Evolutionary conservation across 2,113 vertebrate species (phyloP), one percentile per base, ranked within the genome.

Genomic region (Diadophis punctatus): DNA sequence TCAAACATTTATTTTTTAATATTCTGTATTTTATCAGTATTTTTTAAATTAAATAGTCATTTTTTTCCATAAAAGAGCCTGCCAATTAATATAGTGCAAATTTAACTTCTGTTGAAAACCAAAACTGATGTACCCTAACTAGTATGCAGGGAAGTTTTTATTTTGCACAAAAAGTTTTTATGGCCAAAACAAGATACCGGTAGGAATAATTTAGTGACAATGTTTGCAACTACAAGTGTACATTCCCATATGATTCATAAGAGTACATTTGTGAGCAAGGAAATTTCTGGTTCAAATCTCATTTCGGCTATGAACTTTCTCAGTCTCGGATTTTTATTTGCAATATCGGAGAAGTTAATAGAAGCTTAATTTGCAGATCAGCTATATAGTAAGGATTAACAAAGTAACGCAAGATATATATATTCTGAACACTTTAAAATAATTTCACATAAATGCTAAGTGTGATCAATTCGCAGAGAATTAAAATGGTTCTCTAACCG

Each of bases 401-500:
- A 39, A 89, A 6, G 12, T 16, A 60, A 89, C 39, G 86, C 30
- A 86, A 86, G n/a, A 12, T 80, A 34, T 80, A 80, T 39, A 30
- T 27, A 43, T 46, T 87, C 56, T 51, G 25, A 20, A 68, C 46
- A 49, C 30, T 85, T 22, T 49, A 89, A 89, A 39, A 39, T n/a
- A 14, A 27, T 6, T 85, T 30, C 51, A 6, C 23, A 49, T 51
- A 39, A 89, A 86, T 85, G 46, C 55, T 43, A 92, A 63, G 9
- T 53, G 16, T 23, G 27, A 43, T 60, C 34, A 30, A 27, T 30
- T 22, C 52, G 1, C 80, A 48, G 56, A 91, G 87, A 58, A 84
- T 63, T 63, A 5, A 0, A 0, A 12, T 55, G 0, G 0, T 25
- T 91, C 43, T 93, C 98, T 97, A 93, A 99, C 99, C 93, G 93